Percentiles rank a stretch among this genome's conserved stretches.
phyloP scores from a whole-genome alignment of 92 coral and sea anemone species.

The Porites cylindrica region DNA sequence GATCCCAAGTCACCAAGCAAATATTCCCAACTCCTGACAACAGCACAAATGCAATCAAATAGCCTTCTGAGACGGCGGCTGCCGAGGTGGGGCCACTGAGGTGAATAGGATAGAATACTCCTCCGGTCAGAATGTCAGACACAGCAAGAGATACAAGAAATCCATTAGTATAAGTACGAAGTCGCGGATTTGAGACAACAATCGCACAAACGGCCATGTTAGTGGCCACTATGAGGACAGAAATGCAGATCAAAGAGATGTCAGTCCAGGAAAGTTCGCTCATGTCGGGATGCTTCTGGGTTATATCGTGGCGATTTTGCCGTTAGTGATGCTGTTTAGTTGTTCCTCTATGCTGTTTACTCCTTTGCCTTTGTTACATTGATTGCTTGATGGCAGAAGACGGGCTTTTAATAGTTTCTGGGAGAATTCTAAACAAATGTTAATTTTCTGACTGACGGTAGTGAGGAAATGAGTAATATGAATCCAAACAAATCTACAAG shows the following conservation, averaged over 20 bases:
- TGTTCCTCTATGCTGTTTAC: background rate
- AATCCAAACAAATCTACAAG: conserved; percentile 8
- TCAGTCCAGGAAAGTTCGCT: conserved; percentile 6
- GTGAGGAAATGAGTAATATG: conserved; percentile 22
- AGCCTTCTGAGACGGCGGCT: conserved; percentile 43
- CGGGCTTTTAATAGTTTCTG: conserved; percentile 1
- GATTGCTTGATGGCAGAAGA: conserved; percentile 3
- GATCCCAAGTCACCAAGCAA: conserved; percentile 75
- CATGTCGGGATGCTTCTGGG: background rate
- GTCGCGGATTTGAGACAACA: conserved; percentile 50
- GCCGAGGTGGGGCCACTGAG: conserved; percentile 49
- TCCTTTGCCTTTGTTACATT: conserved; percentile 5
- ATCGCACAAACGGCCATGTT: conserved; percentile 62
- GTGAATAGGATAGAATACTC: conserved; percentile 65
- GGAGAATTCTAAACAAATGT: conserved; percentile 25
- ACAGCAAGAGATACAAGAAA: conserved; percentile 76
- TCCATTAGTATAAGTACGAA: conserved; percentile 76
- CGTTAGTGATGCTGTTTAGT: conserved; percentile 26
- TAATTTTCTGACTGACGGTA: conserved; percentile 6
- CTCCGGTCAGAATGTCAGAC: conserved; percentile 73
- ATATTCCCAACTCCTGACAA: conserved; percentile 69
- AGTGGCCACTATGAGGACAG: conserved; percentile 57
- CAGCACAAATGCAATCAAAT: conserved; percentile 67
- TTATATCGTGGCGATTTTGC: background rate
- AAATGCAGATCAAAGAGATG: conserved; percentile 7